A percentile compares a stretch with the other conserved stretches of the same genome.
Conservation (phyloP, 2,797 vertebrate genomes). For the Psittacula echo region DNA sequence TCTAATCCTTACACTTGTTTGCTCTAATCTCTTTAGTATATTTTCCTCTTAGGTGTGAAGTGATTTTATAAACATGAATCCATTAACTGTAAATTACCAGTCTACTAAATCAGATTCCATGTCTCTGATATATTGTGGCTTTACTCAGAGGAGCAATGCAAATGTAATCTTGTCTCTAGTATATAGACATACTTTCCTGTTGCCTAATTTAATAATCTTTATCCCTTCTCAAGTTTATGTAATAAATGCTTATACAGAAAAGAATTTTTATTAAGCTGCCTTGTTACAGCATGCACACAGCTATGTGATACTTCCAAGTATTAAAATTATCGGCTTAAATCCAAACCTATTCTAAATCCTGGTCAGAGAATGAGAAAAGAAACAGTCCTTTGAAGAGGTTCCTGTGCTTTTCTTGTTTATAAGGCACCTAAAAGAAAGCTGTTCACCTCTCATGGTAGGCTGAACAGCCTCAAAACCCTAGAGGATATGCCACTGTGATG, state of each 20-base stretch:
- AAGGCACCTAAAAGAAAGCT: background rate
- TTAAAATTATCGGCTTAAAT: background rate
- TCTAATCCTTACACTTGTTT: background rate
- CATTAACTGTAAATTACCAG: conserved; percentile 4
- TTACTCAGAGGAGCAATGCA: background rate
- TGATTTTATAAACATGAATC: conserved; percentile 22
- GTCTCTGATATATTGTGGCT: background rate
- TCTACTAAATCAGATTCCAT: conserved; percentile 5
- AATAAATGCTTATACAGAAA: background rate
- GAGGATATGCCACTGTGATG: background rate
- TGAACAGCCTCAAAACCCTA: background rate
- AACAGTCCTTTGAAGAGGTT: background rate
- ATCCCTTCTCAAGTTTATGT: background rate
- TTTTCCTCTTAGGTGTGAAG: conserved; percentile 31
- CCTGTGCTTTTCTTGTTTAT: background rate
- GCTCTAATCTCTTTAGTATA: background rate
- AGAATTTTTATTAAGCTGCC: background rate
- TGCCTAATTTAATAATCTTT: background rate
- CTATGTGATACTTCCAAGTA: background rate
- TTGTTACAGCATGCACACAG: background rate
- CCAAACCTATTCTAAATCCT: background rate
- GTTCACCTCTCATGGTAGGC: background rate
- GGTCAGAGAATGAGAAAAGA: background rate
- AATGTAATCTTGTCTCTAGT: background rate
- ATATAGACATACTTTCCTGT: background rate